Conservation (phyloP, 2,888 invertebrate genomes). For the Amphipoea oculea region DNA sequence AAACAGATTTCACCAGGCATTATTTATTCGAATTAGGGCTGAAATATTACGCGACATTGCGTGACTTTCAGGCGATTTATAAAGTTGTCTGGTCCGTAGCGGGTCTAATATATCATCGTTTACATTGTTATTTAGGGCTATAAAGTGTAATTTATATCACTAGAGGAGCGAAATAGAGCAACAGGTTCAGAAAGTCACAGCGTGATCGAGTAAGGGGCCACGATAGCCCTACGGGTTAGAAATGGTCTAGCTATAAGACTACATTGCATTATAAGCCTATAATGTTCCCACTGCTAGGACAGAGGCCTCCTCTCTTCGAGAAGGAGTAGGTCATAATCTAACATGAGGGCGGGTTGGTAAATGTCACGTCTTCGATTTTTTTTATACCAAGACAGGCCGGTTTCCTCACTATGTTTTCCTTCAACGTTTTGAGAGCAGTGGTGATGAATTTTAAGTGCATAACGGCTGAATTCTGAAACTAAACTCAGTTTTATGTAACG, state of each 20-base stretch:
- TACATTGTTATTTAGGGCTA: slow-evolving; percentile 38
- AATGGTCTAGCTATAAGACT: neutral
- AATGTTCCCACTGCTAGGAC: too few species aligned
- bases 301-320: too few species aligned
- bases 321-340: too few species aligned
- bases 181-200: slow-evolving; percentile 39
- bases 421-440: too few species aligned
- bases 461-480: too few species aligned
- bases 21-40: slow-evolving; percentile 7
- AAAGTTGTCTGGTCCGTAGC: slow-evolving; percentile 12
- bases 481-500: neutral
- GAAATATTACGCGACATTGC: slow-evolving; percentile 1
- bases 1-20: neutral
- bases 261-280: too few species aligned
- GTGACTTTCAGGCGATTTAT: slow-evolving; percentile 17
- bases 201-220: slow-evolving; percentile 6
- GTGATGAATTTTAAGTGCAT: neutral
- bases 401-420: too few species aligned
- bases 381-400: too few species aligned
- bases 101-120: slow-evolving; percentile 40
- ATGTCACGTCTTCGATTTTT: too few species aligned
- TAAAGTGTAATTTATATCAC: slow-evolving; percentile 45
- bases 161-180: slow-evolving; percentile 34
- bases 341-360: too few species aligned
- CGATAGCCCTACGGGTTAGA: slow-evolving; percentile 5